A percentile compares a stretch with the other conserved stretches of the same genome.
These are phyloP conservation scores for Lucifuga dentata DNA, from an alignment of 2,113 vertebrate genomes.

Conservation along the genomic window DNA sequence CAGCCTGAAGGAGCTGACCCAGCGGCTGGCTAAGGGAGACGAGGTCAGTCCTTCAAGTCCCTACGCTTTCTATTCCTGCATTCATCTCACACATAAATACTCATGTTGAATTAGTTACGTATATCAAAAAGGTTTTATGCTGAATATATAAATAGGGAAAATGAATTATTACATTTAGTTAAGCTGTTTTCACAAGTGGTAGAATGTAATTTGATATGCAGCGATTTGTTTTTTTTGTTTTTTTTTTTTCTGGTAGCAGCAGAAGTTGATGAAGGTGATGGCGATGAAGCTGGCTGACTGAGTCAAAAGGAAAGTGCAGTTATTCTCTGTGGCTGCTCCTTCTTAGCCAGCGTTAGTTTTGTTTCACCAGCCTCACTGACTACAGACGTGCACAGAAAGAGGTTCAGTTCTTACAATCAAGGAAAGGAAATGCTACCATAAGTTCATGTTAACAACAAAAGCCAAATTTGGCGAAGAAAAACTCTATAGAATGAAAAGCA, in stretches of 20 bases:
- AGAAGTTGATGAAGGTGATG: background rate
- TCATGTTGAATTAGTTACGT: background rate
- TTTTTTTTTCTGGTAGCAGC: slow-evolving; percentile 42
- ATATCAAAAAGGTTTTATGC: background rate
- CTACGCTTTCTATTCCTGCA: background rate
- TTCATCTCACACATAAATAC: background rate
- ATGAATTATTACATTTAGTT: too few species aligned
- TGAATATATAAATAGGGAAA: slow-evolving; percentile 21
- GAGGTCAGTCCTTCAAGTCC: slow-evolving; percentile 94
- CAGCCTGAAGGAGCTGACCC: slow-evolving; percentile 93
- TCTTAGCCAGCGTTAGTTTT: slow-evolving; percentile 67
- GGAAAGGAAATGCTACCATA: slow-evolving; percentile 13
- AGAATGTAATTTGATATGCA: background rate
- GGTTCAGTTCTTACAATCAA: too few species aligned
- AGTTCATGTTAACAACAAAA: too few species aligned
- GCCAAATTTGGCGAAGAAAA: too few species aligned
- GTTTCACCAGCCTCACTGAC: too few species aligned
- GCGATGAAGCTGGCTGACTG: too few species aligned
- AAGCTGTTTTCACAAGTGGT: slow-evolving; percentile 1
- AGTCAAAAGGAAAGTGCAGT: slow-evolving; percentile 61
- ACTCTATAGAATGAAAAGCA: too few species aligned
- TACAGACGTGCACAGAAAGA: too few species aligned
- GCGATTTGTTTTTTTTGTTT: too few species aligned
- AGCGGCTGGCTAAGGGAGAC: slow-evolving; percentile 91
- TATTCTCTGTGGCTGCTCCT: slow-evolving; percentile 53